A percentile compares a stretch with the other conserved stretches of the same genome.
phyloP scores from a whole-genome alignment of 2,888 invertebrate species.

The Cabera pusaria region DNA sequence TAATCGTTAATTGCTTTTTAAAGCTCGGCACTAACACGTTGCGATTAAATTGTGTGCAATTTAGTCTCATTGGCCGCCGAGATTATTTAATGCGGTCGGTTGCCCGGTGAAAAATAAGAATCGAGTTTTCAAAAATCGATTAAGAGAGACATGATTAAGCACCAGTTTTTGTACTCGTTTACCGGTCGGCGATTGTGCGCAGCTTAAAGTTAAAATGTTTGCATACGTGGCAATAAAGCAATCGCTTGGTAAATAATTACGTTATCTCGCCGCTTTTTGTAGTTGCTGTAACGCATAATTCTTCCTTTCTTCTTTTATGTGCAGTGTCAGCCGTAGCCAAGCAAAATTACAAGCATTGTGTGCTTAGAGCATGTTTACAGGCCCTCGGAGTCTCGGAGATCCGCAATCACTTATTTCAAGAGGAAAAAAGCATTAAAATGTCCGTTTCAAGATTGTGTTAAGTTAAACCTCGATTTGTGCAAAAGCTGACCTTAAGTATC shows the following conservation, averaged over 20 bases:
- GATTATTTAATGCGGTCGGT: constrained; percentile 61
- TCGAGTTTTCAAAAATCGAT: constrained; percentile 73
- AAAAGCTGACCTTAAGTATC: too few relatives aligned
- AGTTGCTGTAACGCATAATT: constrained; percentile 50
- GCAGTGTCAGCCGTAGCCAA: constrained; percentile 19
- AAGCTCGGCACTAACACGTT: constrained; percentile 42
- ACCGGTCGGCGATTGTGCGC: constrained; percentile 42
- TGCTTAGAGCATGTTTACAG: constrained; percentile 24
- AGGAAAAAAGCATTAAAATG: too few relatives aligned
- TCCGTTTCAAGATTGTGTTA: too few relatives aligned
- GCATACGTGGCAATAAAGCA: constrained; percentile 67
- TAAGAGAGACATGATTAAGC: constrained; percentile 74
- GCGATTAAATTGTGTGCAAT: constrained; percentile 58
- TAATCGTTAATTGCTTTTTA: constrained; percentile 50
- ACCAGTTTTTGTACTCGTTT: constrained; percentile 53
- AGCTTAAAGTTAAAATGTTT: constrained; percentile 66
- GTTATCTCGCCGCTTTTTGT: constrained; percentile 59
- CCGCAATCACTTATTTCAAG: too few relatives aligned
- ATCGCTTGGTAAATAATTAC: constrained; percentile 70
- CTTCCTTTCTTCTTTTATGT: constrained; percentile 39
- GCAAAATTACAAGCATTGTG: constrained; percentile 24
- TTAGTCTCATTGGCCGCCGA: constrained; percentile 59
- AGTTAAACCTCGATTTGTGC: too few relatives aligned
- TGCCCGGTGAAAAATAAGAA: constrained; percentile 65
- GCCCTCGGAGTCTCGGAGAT: constrained; percentile 17